These are phyloP conservation scores for Plagiodera versicolora DNA, from an alignment of 2,888 invertebrate genomes.

Conservation along the genomic window DNA sequence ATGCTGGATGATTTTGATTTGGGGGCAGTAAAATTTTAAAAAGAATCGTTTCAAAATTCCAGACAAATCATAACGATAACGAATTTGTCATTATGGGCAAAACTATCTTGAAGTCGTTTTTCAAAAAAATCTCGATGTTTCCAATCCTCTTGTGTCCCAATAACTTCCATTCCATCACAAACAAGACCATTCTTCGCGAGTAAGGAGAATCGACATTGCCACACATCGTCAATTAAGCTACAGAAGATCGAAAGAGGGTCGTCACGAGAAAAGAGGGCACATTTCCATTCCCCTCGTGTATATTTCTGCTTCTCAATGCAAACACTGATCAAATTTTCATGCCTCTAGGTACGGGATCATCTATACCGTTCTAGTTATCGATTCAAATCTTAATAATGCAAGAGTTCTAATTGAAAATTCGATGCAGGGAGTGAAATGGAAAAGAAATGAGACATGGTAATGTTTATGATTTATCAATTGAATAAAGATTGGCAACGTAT, in stretches of 20 bases:
- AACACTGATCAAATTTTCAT: slow-evolving; percentile 50
- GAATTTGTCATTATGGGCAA: too few relatives aligned
- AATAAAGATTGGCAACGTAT: too few relatives aligned
- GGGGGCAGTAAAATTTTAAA: too few relatives aligned
- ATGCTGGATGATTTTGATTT: too few relatives aligned
- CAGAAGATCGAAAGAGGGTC: slow-evolving; percentile 26
- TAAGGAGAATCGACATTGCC: slow-evolving; percentile 24
- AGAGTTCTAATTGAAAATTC: slow-evolving; percentile 41
- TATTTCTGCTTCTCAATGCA: slow-evolving; percentile 47
- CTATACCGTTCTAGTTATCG: slow-evolving; percentile 43
- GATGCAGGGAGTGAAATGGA: slow-evolving; percentile 17
- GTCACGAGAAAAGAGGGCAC: slow-evolving; percentile 36
- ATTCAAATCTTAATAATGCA: slow-evolving; percentile 42
- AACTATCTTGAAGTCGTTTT: too few relatives aligned
- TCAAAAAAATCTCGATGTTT: too few relatives aligned
- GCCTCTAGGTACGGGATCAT: slow-evolving; percentile 46
- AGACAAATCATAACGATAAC: too few relatives aligned
- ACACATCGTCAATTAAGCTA: slow-evolving; percentile 10
- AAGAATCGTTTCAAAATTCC: too few relatives aligned
- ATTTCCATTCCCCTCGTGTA: slow-evolving; percentile 41
- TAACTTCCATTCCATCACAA: slow-evolving; percentile 3
- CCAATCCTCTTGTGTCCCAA: neutral
- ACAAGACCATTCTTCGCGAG: slow-evolving; percentile 7
- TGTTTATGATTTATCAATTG: too few relatives aligned
- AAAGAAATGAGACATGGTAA: neutral